These are phyloP conservation scores for Dryococelus australis DNA, from an alignment of 2,888 invertebrate species.

Conservation along the genomic window DNA sequence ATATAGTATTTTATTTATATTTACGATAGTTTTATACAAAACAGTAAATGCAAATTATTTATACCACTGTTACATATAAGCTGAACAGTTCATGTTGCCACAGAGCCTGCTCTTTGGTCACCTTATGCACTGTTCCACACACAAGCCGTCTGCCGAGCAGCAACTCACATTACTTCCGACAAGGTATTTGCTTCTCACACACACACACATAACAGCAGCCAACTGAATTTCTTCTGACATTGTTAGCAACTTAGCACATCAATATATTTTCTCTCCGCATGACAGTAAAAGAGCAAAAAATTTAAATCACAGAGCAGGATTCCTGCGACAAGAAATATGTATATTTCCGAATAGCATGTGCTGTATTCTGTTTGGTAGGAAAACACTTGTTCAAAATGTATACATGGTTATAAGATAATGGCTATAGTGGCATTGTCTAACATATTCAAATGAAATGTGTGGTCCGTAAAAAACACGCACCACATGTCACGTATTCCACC, in stretches of 20 bases:
- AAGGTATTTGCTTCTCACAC: neutral
- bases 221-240: neutral
- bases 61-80: neutral
- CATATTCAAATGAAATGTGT: neutral
- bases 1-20: neutral
- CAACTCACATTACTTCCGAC: neutral
- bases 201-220: neutral
- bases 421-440: neutral
- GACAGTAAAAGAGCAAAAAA: neutral
- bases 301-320: conserved; percentile 6
- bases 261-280: neutral
- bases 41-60: conserved; percentile 2
- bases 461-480: too few species aligned
- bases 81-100: neutral
- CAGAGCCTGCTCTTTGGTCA: neutral
- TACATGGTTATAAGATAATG: neutral
- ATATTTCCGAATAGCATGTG: neutral
- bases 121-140: neutral
- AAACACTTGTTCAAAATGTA: neutral
- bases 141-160: neutral
- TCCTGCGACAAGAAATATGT: conserved; percentile 9
- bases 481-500: too few species aligned
- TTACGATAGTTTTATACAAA: neutral
- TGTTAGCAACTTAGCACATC: neutral
- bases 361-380: conserved; percentile 16